A percentile compares a stretch with the other conserved stretches of the same genome.
Conservation (phyloP, 2,797 vertebrate species). For the Microcaecilia unicolor region DNA sequence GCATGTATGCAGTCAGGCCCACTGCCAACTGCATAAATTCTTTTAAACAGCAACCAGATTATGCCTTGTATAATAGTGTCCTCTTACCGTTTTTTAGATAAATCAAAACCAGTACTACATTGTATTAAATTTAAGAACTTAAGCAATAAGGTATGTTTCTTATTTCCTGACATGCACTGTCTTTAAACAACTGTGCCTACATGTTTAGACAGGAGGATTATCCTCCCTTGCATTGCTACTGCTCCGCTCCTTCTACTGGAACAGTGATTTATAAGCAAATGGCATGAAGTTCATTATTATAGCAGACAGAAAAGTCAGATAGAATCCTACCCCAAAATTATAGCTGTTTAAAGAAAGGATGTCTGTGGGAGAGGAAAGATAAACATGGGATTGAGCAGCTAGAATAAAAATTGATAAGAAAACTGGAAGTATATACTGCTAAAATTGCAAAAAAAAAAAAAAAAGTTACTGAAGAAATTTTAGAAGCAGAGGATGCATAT, state of each 20-base stretch:
- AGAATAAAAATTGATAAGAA: background rate
- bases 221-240: background rate
- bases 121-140: background rate
- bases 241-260: background rate
- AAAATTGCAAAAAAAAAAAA: too few relatives aligned
- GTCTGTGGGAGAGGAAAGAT: background rate
- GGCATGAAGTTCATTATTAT: slow-evolving; percentile 14
- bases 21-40: too few relatives aligned
- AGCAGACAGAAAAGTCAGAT: background rate
- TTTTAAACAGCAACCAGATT: too few relatives aligned
- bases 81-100: background rate
- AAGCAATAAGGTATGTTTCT: background rate
- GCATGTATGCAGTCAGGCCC: too few relatives aligned
- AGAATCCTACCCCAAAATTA: background rate
- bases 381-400: background rate
- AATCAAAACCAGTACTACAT: slow-evolving; percentile 11
- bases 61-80: too few relatives aligned
- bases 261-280: background rate
- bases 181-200: background rate
- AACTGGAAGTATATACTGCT: too few relatives aligned
- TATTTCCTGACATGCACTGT: background rate
- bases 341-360: background rate
- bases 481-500: too few relatives aligned
- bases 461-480: too few relatives aligned
- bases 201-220: slow-evolving; percentile 2